Conservation (phyloP, 1,140 invertebrate species). For the Hypsibius dujardini region DNA sequence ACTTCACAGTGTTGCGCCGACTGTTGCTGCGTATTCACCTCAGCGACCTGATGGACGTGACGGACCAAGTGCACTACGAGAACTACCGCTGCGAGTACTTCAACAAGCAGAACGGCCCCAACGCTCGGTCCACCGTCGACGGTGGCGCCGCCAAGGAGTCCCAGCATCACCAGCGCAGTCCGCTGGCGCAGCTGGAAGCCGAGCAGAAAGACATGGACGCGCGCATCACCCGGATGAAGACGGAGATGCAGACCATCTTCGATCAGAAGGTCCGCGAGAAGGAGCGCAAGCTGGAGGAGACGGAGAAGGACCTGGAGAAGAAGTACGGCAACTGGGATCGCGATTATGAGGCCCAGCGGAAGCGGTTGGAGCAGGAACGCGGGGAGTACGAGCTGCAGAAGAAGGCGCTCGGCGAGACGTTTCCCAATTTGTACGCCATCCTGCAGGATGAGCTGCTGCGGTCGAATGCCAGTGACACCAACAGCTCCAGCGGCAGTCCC, state of each 20-base stretch:
- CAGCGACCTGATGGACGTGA: constrained; percentile 85
- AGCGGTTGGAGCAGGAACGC: background rate
- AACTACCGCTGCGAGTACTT: constrained; percentile 65
- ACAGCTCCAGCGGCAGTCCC: background rate
- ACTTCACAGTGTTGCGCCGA: constrained; percentile 85
- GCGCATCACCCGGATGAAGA: constrained; percentile 91
- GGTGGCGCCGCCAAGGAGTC: background rate
- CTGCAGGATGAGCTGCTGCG: constrained; percentile 8
- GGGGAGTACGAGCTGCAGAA: constrained; percentile 15
- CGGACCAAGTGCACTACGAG: constrained; percentile 85
- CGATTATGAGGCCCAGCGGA: background rate
- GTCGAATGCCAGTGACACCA: background rate
- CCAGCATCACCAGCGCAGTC: constrained; percentile 50
- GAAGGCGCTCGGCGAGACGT: constrained; percentile 19
- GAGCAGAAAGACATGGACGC: constrained; percentile 84
- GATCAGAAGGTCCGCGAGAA: constrained; percentile 77
- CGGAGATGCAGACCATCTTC: constrained; percentile 84
- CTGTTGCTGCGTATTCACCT: constrained; percentile 66
- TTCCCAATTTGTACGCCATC: constrained; percentile 3
- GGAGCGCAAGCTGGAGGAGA: constrained; percentile 76
- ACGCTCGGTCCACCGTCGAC: background rate
- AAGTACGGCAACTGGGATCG: constrained; percentile 3
- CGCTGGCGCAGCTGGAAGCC: constrained; percentile 88
- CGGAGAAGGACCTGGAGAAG: constrained; percentile 38
- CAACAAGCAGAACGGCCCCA: constrained; percentile 23